Base-by-base conservation (phyloP, 1,140 invertebrate genomes). In the Pemphigus obesinymphae region DNA sequence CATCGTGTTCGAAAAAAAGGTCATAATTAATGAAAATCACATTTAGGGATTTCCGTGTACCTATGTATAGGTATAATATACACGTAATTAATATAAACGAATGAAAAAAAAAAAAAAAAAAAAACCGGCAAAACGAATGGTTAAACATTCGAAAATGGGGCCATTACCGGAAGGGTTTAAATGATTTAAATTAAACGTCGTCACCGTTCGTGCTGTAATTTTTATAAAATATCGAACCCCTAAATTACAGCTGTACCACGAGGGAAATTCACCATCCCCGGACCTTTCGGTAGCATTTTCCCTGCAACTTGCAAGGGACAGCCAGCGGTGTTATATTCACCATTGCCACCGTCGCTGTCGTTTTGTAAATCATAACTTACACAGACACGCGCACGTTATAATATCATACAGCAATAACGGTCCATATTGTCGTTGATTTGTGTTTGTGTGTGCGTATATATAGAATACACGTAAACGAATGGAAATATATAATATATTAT, bases 121-220 rank as follows among this genome's bases (percentile, higher is more conserved):
- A 48, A 15, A 43, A 61, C 48, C n/a, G 11, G 26, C 48, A 2
- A 23, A 80, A 80, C 50, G 29, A 78, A 76, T 37, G 73, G 73
- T 72, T 45, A 8, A 5, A 73, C 73, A 37, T 63, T 61, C 34
- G 23, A 80, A 80, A 80, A 80, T 43, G 34, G n/a, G 76, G 40
- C 76, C 55, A 80, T 80, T 80, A 61, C 55, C 55, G 37, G 10
- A 61, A 80, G 76, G 76, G 76, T 63, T 80, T 45, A 80, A 80
- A 61, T 43, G 76, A 80, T 63, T 80, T 80, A 80, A 80, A 80
- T 80, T 80, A 61, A 80, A 80, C 63, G 63, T 80, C 76, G 15
- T 63, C 76, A 29, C 76, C 76, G 40, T 80, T 31, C 13, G 76
- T 26, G 55, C 31, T 45, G 40, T 63, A 80, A 63, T 80, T 80